These are phyloP conservation scores for Himalopsyche kuldschensis DNA, from an alignment of 2,888 invertebrate species.

Conservation along the genomic window DNA sequence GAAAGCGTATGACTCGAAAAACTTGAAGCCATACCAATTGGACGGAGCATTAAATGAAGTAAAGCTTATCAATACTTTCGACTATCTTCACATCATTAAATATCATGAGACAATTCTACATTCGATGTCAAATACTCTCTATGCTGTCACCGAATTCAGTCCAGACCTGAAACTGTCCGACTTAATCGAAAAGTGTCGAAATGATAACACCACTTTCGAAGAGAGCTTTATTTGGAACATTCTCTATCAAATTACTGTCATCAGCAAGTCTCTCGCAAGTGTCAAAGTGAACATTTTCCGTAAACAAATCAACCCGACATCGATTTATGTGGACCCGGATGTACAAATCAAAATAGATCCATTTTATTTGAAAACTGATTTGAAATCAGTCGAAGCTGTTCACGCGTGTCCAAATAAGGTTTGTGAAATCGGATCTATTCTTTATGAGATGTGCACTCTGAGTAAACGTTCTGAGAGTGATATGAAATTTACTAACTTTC, in stretches of 20 bases:
- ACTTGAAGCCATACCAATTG: slow-evolving; percentile 53
- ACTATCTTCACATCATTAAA: slow-evolving; percentile 47
- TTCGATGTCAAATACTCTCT: slow-evolving; percentile 54
- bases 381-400: slow-evolving; percentile 2
- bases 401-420: slow-evolving; percentile 45
- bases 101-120: slow-evolving; percentile 57
- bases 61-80: slow-evolving; percentile 43
- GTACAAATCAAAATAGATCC: slow-evolving; percentile 52
- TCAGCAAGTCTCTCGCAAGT: slow-evolving; percentile 47
- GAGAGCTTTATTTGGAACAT: slow-evolving; percentile 55
- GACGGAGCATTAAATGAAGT: slow-evolving; percentile 54
- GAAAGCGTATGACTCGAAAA: slow-evolving; percentile 56
- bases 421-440: slow-evolving; percentile 47
- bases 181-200: slow-evolving; percentile 47
- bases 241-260: slow-evolving; percentile 50
- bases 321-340: slow-evolving; percentile 49
- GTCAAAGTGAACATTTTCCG: slow-evolving; percentile 46
- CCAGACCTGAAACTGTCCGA: slow-evolving; percentile 52
- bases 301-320: slow-evolving; percentile 47
- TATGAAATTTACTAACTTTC: slow-evolving; percentile 37
- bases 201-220: slow-evolving; percentile 47
- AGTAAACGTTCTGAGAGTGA: slow-evolving; percentile 43
- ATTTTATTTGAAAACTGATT: slow-evolving; percentile 46
- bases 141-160: slow-evolving; percentile 55
- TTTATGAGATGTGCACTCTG: slow-evolving; percentile 46